Percentiles rank a stretch among this genome's conserved stretches.
Evolutionary conservation across 2,797 vertebrate species (phyloP).

Genomic region (Streptopelia turtur): DNA sequence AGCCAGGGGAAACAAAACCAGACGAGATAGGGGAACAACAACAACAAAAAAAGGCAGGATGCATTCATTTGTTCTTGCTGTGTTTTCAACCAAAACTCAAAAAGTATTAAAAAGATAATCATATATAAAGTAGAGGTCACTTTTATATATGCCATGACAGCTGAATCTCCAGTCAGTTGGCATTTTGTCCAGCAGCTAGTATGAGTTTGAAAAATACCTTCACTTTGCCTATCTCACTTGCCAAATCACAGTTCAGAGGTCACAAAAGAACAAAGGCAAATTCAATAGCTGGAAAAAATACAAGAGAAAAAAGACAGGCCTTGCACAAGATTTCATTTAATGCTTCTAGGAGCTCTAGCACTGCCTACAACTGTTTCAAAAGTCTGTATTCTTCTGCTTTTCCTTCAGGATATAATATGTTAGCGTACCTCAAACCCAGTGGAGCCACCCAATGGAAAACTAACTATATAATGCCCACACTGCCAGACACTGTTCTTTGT

Average conservation of each 20-base stretch:
- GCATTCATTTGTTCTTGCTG: background rate
- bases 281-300: conserved; percentile 25
- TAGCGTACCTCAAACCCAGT: background rate
- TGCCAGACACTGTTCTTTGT: background rate
- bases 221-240: background rate
- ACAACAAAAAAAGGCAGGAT: background rate
- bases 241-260: conserved; percentile 4
- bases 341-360: conserved; percentile 10
- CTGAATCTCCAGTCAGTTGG: background rate
- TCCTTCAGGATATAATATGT: background rate
- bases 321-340: conserved; percentile 18
- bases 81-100: background rate
- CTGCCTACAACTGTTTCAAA: conserved; percentile 26
- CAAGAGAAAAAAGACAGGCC: background rate
- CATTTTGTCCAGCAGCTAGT: background rate
- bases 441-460: background rate
- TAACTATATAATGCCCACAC: background rate
- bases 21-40: background rate
- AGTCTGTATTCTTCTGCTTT: background rate
- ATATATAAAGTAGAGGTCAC: background rate
- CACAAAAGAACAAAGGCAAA: background rate
- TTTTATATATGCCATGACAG: background rate
- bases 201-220: conserved; percentile 11
- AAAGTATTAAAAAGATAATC: background rate
- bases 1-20: background rate